These are phyloP conservation scores for Limnodromus scolopaceus DNA, from an alignment of 2,797 vertebrate genomes.

Conservation along the genomic window DNA sequence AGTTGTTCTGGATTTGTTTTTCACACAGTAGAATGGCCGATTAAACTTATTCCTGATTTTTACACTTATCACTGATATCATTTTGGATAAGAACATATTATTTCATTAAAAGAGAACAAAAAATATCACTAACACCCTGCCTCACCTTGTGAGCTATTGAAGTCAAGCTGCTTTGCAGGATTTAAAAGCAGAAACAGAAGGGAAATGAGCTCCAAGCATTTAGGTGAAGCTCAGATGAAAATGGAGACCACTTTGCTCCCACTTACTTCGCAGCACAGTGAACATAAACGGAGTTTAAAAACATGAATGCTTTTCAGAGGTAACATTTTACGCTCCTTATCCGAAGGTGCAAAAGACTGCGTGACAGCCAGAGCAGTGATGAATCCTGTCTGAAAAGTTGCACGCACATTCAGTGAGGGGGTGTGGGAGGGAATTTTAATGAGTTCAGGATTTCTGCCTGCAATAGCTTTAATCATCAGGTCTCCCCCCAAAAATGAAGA, in stretches of 20 bases:
- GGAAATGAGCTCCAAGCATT: not conserved
- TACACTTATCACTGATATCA: not conserved
- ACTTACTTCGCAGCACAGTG: not conserved
- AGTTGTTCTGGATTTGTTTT: not conserved
- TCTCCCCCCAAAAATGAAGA: slow-evolving; percentile 48
- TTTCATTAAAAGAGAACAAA: not conserved
- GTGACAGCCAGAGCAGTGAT: not conserved
- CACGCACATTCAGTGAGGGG: not conserved
- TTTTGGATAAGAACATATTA: not conserved
- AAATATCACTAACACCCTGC: not conserved
- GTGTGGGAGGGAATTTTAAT: slow-evolving; percentile 26
- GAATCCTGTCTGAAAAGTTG: slow-evolving; percentile 1
- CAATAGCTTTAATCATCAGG: slow-evolving; percentile 46
- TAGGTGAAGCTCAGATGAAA: not conserved
- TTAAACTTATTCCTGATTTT: not conserved
- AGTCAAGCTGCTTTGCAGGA: not conserved
- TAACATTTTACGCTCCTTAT: not conserved
- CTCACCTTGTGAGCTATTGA: not conserved
- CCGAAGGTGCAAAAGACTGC: not conserved
- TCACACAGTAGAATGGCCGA: rapidly evolving
- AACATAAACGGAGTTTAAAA: not conserved
- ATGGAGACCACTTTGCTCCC: not conserved
- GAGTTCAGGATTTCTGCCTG: slow-evolving; percentile 14
- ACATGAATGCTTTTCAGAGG: not conserved
- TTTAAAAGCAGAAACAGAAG: not conserved